These are phyloP conservation scores for Hipposideros armiger DNA, from an alignment of 2,113 vertebrate species.

Conservation along the genomic window DNA sequence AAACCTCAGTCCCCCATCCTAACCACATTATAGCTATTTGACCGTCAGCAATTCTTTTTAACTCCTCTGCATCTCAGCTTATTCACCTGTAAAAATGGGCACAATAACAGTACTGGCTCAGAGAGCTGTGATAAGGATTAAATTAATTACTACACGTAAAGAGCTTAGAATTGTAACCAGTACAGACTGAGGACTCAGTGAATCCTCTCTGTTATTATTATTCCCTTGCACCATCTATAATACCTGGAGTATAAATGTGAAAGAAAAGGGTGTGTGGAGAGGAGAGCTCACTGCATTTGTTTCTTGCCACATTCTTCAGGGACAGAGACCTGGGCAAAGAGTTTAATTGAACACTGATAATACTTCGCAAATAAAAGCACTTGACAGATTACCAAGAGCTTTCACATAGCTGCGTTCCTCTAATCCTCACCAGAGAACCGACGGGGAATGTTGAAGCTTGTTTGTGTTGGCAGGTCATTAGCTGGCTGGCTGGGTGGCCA, in stretches of 20 bases:
- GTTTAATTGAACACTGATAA: background rate
- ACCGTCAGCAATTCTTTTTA: conserved; percentile 7
- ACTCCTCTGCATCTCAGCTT: background rate
- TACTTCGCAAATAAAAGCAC: background rate
- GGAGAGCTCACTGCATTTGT: background rate
- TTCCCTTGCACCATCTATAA: background rate
- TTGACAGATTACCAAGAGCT: background rate
- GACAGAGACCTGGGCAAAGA: background rate
- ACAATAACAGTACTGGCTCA: background rate
- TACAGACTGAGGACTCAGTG: background rate
- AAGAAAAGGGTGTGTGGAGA: background rate
- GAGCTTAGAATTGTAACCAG: background rate
- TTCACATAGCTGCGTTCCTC: background rate
- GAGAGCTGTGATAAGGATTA: background rate
- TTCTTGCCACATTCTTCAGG: background rate
- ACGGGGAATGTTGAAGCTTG: background rate
- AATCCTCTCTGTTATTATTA: background rate
- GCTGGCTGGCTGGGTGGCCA: background rate
- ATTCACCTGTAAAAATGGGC: background rate
- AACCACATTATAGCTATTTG: background rate
- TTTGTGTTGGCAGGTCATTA: background rate
- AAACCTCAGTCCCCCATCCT: background rate
- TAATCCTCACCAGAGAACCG: background rate
- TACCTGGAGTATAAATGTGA: background rate
- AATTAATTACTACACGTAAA: background rate